These are phyloP conservation scores for Agrotis segetum DNA, from an alignment of 2,888 invertebrate species.

Conservation along the genomic window DNA sequence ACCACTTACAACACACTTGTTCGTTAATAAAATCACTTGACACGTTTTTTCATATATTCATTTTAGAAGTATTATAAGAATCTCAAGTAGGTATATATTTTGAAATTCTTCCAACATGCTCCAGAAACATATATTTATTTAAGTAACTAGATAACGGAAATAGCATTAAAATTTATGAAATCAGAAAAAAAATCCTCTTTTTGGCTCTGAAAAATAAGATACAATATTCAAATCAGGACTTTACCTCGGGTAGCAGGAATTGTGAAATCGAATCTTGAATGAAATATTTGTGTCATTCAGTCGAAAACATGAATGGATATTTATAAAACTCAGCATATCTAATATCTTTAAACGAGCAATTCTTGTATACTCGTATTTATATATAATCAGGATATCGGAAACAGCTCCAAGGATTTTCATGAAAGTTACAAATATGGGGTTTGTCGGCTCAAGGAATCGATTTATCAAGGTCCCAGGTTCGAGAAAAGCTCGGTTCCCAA, in stretches of 20 bases:
- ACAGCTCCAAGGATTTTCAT: too few species aligned
- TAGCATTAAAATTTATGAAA: conserved; percentile 17
- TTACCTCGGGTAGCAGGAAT: neutral
- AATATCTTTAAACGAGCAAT: too few species aligned
- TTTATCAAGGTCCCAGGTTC: too few species aligned
- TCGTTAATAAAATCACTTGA: neutral
- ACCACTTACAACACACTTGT: neutral
- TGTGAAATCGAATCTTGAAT: conserved; percentile 5
- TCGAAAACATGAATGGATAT: neutral
- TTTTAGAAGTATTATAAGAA: neutral
- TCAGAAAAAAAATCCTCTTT: neutral
- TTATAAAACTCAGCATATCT: neutral
- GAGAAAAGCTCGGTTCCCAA: too few species aligned
- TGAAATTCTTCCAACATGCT: neutral
- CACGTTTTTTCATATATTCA: neutral
- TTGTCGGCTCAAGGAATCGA: too few species aligned
- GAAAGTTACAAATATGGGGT: too few species aligned
- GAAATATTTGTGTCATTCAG: neutral
- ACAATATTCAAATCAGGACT: neutral
- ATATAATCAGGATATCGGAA: too few species aligned
- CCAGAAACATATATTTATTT: neutral
- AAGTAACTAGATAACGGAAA: conserved; percentile 6
- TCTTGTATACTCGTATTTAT: too few species aligned
- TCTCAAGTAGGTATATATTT: neutral
- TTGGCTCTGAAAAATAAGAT: neutral